Conservation (phyloP, 2,888 invertebrate species). For the Amblyjoppa proteus region DNA sequence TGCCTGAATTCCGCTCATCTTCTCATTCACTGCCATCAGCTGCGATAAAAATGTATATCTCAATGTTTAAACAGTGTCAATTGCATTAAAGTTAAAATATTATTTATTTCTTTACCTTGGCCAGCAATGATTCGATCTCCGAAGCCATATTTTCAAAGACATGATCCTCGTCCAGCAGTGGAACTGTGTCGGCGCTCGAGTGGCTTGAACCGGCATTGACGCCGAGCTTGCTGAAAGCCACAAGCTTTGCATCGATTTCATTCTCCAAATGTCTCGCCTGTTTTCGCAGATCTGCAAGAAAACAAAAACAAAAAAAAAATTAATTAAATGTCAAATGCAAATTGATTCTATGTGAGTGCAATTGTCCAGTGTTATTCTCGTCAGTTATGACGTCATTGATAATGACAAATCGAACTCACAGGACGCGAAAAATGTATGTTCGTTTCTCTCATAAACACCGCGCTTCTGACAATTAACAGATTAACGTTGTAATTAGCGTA, state of each 20-base stretch:
- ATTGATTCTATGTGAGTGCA: background rate
- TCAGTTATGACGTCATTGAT: conserved; percentile 9
- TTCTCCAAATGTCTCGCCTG: conserved; percentile 97
- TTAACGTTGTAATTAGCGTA: background rate
- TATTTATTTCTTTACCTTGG: conserved; percentile 87
- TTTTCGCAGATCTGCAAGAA: conserved; percentile 92
- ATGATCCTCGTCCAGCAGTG: conserved; percentile 94
- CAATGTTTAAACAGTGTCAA: conserved; percentile 2
- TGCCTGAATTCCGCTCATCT: conserved; percentile 93
- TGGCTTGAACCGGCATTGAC: conserved; percentile 84
- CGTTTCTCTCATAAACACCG: background rate
- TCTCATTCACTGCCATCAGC: conserved; percentile 92
- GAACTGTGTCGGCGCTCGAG: conserved; percentile 89
- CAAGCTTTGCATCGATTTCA: conserved; percentile 98
- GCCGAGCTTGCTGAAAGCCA: conserved; percentile 97
- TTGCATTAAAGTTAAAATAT: background rate
- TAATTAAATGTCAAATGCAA: background rate
- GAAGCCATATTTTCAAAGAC: conserved; percentile 97
- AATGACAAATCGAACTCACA: background rate
- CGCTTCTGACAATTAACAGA: background rate
- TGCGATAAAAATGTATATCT: conserved; percentile 77
- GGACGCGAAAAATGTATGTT: conserved; percentile 18
- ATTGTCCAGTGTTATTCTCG: background rate
- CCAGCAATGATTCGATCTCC: conserved; percentile 95
- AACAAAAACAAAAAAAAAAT: conserved; percentile 1